Base-by-base conservation (phyloP, 2,113 vertebrate genomes). In the Brachyistius frenatus region DNA sequence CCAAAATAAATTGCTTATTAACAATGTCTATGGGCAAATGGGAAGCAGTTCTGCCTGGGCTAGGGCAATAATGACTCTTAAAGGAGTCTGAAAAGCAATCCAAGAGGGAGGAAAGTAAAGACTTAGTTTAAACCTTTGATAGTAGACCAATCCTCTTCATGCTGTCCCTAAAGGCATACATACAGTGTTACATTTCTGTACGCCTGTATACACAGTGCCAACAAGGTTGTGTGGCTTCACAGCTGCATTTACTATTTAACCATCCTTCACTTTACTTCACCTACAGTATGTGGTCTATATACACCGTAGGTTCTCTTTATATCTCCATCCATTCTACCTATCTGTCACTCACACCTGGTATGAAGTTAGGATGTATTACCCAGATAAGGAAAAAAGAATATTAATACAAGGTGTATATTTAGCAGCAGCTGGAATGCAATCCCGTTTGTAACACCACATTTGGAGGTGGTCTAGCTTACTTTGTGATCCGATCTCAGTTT, bases 1-100 rank as follows among this genome's bases (percentile, higher is more conserved):
- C 76, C 67, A 80, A 83, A 86, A 88, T 88, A 89, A 93, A 93
- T 87, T 73, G 84, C 81, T 87, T 90, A 88, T 89, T 86, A 91
- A 89, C 85, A 74, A 80, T 71, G 81, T 87, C 85, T 90, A 58
- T 74, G 73, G 78, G 81, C 55, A 86, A 89, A 86, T 79, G 79
- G 83, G 65, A 82, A 62, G 31, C 67, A 73, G 77, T 77, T 85
- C 75, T 86, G 75, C 63, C 69, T 73, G 33, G 69, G 57, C 63
- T 50, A 7, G 69, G 66, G 76, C 71, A 83, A 86, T 89, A 88
- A 90, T 73, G 73, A 84, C 73, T 76, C 69, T 84, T 84, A 65
- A 86, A 86, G 63, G 31, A 58, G 66, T 54, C 70, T 66, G 64
- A 76, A 74, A 88, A 75, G 63, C 67, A 66, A 83, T 83, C 32